Conservation (phyloP, 2,113 vertebrate genomes). For the Myanophis thanlyinensis region DNA sequence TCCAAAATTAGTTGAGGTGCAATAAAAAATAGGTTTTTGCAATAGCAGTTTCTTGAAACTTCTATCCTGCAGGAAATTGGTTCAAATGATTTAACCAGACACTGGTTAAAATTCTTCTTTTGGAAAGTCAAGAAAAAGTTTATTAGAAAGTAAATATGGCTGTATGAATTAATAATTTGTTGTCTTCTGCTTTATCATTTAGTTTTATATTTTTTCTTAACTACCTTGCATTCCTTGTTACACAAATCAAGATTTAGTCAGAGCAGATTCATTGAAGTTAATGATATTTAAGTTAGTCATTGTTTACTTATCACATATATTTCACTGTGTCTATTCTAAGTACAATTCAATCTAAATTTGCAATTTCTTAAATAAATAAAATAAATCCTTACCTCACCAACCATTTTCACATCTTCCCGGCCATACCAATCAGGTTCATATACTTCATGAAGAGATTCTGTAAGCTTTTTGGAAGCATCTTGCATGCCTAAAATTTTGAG, state of each 20-base stretch:
- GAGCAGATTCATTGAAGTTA: background rate
- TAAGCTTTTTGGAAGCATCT: constrained; percentile 95
- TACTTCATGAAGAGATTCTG: constrained; percentile 95
- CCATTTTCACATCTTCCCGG: constrained; percentile 89
- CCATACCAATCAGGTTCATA: constrained; percentile 98
- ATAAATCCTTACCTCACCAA: constrained; percentile 83
- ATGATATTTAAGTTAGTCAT: background rate
- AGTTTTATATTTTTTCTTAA: background rate
- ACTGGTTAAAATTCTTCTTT: background rate
- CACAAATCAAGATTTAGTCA: background rate
- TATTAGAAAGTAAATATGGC: background rate
- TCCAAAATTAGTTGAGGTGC: background rate
- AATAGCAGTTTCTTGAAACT: background rate
- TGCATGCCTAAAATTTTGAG: constrained; percentile 84
- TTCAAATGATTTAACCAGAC: background rate
- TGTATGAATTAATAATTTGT: background rate
- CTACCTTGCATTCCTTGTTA: background rate
- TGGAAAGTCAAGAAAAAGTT: background rate
- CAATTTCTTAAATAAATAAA: background rate
- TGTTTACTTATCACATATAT: background rate
- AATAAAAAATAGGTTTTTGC: background rate
- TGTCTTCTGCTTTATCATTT: background rate
- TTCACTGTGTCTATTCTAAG: background rate
- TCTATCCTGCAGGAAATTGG: background rate
- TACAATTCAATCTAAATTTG: background rate